Percentiles rank a stretch among this genome's conserved stretches.
phyloP scores from a whole-genome alignment of 2,113 vertebrate genomes.

The Limanda limanda region DNA sequence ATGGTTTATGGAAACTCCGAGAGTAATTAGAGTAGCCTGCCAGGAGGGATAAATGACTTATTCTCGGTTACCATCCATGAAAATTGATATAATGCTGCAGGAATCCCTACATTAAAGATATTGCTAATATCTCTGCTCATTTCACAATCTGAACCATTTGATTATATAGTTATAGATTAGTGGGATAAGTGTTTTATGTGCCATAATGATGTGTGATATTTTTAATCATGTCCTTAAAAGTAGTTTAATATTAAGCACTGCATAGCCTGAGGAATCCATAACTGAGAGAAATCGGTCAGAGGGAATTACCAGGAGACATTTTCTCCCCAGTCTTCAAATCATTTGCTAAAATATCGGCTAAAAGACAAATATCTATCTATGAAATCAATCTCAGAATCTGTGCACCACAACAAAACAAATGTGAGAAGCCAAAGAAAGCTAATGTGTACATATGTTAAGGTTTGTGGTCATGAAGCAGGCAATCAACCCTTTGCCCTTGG shows the following conservation, averaged over 20 bases:
- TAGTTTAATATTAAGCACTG: slow-evolving; percentile 13
- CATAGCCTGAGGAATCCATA: slow-evolving; percentile 30
- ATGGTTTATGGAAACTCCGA: slow-evolving; percentile 41
- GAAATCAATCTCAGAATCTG: background rate
- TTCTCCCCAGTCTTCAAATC: background rate
- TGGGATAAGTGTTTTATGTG: background rate
- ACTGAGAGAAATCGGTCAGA: slow-evolving; percentile 35
- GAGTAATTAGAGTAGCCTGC: slow-evolving; percentile 60
- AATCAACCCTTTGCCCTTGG: slow-evolving; percentile 16
- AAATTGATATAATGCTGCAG: slow-evolving; percentile 36
- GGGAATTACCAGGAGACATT: slow-evolving; percentile 32
- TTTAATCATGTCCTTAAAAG: slow-evolving; percentile 35
- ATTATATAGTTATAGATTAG: background rate
- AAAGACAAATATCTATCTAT: background rate
- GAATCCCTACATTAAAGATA: slow-evolving; percentile 6
- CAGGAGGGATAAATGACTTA: slow-evolving; percentile 42
- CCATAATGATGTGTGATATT: background rate
- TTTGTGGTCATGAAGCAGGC: background rate
- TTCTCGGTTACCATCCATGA: slow-evolving; percentile 19
- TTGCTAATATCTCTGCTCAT: slow-evolving; percentile 9
- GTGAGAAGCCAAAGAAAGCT: background rate
- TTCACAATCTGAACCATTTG: background rate
- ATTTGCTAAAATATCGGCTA: slow-evolving; percentile 9
- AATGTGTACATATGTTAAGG: background rate
- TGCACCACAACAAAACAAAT: background rate